Percentiles rank a stretch among this genome's conserved stretches.
Conservation (phyloP, 2,113 vertebrate species). For the Sinosuthora webbiana region DNA sequence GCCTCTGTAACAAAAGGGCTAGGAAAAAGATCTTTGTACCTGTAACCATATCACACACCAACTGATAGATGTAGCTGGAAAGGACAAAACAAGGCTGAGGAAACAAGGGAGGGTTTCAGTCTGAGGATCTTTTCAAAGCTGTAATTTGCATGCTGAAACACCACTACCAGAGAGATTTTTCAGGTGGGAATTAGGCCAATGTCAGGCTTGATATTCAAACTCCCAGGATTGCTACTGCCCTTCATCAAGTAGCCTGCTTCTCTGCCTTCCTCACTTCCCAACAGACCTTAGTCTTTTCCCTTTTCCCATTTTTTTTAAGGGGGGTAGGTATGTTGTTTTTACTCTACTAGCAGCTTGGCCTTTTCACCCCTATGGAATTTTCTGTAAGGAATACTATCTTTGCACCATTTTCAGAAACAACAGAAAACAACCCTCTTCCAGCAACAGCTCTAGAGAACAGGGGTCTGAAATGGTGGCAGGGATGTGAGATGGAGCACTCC, state of each 20-base stretch:
- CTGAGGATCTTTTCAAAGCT: conserved; percentile 20
- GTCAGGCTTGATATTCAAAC: neutral
- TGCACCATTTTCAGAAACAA: neutral
- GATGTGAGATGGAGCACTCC: neutral
- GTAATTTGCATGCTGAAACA: neutral
- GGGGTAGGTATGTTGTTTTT: neutral
- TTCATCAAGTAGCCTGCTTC: neutral
- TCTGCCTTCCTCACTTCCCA: neutral
- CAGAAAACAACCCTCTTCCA: neutral
- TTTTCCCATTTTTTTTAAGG: neutral
- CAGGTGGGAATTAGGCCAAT: neutral
- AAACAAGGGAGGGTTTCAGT: neutral
- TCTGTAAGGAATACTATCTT: neutral
- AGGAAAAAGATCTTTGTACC: conserved; percentile 68
- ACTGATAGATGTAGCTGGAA: neutral
- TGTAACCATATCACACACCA: conserved; percentile 65
- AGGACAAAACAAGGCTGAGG: conserved; percentile 14
- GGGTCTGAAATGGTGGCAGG: neutral
- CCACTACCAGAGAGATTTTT: neutral
- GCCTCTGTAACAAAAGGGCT: conserved; percentile 75
- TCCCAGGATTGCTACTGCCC: neutral
- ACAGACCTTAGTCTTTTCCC: neutral
- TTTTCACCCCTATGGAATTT: neutral
- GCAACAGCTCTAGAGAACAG: neutral
- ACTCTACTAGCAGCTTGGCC: neutral